Percentiles rank a stretch among this genome's conserved stretches.
Evolutionary conservation across 2,888 invertebrate genomes (phyloP).

Genomic region (Mimachlamys varia): DNA sequence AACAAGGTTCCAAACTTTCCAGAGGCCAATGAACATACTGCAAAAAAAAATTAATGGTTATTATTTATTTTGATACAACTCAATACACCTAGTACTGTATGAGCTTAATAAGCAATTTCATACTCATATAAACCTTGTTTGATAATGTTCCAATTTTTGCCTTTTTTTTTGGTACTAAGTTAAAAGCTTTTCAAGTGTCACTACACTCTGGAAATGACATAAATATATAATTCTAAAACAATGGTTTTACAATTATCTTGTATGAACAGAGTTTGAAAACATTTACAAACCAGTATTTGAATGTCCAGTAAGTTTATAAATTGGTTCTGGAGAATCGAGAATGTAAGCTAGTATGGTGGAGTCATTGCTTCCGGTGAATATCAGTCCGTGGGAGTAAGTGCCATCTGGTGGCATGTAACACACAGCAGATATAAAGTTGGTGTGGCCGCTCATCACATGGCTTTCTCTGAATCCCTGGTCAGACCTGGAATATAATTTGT

Average conservation of each 20-base stretch:
- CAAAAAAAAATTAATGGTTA: conserved; percentile 42
- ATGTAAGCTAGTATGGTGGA: conserved; percentile 91
- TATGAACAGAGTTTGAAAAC: too few relatives aligned
- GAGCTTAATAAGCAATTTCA: too few relatives aligned
- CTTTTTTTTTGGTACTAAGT: too few relatives aligned
- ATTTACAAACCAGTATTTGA: conserved; percentile 60
- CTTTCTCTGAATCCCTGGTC: conserved; percentile 72
- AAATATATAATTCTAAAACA: too few relatives aligned
- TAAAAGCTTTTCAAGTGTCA: too few relatives aligned
- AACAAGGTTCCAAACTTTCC: conserved; percentile 85
- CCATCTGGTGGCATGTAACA: conserved; percentile 89
- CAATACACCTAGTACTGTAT: too few relatives aligned
- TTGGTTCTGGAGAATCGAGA: conserved; percentile 87
- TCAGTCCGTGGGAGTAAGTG: conserved; percentile 89
- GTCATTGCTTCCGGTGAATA: conserved; percentile 95
- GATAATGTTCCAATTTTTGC: too few relatives aligned
- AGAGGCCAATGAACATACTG: conserved; percentile 82
- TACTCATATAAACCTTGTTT: too few relatives aligned
- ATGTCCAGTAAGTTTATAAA: conserved; percentile 87
- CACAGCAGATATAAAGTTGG: conserved; percentile 92
- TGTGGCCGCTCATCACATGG: conserved; percentile 86
- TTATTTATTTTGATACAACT: too few relatives aligned
- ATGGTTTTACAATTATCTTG: too few relatives aligned
- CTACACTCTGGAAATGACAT: too few relatives aligned
- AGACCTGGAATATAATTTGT: conserved; percentile 80